Conservation (phyloP, 2,113 vertebrate species). For the Prunella himalayana region DNA sequence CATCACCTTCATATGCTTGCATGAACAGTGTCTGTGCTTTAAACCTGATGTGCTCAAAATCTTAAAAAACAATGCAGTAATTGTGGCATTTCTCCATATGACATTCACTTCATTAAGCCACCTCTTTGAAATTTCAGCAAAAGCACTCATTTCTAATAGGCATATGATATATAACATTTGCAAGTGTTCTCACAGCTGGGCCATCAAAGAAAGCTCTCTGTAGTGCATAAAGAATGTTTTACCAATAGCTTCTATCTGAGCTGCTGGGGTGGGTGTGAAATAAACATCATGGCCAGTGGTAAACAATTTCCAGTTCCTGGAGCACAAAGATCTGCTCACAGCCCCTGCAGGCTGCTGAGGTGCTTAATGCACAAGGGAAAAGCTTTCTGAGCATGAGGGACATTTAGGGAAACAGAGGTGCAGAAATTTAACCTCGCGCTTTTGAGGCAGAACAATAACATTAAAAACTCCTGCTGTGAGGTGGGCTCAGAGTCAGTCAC, state of each 20-base stretch:
- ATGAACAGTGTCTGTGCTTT: background rate
- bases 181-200: constrained; percentile 14
- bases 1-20: background rate
- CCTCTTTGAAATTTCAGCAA: constrained; percentile 4
- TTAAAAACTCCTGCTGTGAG: background rate
- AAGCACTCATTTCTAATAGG: background rate
- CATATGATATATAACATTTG: background rate
- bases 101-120: background rate
- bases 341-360: background rate
- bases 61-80: background rate
- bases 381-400: background rate
- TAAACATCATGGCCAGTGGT: background rate
- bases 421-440: background rate
- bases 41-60: background rate
- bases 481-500: background rate
- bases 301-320: background rate
- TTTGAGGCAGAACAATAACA: constrained; percentile 4
- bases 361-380: background rate
- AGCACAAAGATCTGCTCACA: background rate
- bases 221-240: background rate
- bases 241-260: background rate
- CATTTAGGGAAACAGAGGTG: background rate
- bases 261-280: background rate
- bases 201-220: background rate
- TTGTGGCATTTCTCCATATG: background rate